Evolutionary conservation across 1,140 invertebrate species (phyloP).

Genomic region (Drosophila kurseongensis): DNA sequence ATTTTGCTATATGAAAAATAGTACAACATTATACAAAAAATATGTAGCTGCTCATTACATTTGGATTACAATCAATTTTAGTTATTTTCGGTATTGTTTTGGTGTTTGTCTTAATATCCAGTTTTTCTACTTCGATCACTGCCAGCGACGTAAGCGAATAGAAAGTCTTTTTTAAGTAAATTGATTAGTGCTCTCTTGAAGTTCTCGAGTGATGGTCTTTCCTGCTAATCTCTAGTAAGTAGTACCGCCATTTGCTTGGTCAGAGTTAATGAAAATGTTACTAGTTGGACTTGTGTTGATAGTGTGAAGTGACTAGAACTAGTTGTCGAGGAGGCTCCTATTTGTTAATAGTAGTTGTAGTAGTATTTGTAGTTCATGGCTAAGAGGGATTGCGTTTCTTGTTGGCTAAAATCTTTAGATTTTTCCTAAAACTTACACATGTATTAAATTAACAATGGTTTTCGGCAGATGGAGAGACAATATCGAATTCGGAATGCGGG

Average conservation of each 20-base stretch:
- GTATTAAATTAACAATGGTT: conserved; percentile 79
- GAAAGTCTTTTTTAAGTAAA: conserved; percentile 77
- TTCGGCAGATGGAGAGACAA: conserved; percentile 66
- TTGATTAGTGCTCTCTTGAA: conserved; percentile 50
- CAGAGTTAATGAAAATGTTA: conserved; percentile 61
- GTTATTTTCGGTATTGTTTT: conserved; percentile 46
- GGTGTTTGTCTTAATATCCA: conserved; percentile 71
- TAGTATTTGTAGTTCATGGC: conserved; percentile 31
- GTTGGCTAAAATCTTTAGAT: conserved; percentile 40
- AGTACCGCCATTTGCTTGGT: conserved; percentile 73
- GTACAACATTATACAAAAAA: conserved; percentile 78
- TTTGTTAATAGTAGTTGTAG: conserved; percentile 18
- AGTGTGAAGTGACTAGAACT: conserved; percentile 59
- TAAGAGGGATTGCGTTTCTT: conserved; percentile 20
- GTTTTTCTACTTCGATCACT: conserved; percentile 39
- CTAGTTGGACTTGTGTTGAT: conserved; percentile 45
- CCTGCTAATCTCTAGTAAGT: conserved; percentile 60
- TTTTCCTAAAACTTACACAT: conserved; percentile 67
- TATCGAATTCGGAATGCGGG: conserved; percentile 23
- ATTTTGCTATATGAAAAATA: conserved; percentile 73
- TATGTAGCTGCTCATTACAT: conserved; percentile 56
- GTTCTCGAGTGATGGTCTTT: conserved; percentile 54
- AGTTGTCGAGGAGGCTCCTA: conserved; percentile 37
- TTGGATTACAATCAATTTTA: conserved; percentile 40
- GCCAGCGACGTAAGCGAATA: conserved; percentile 66